Base-by-base conservation (phyloP, 2,888 invertebrate species). In the Bembecia ichneumoniformis region DNA sequence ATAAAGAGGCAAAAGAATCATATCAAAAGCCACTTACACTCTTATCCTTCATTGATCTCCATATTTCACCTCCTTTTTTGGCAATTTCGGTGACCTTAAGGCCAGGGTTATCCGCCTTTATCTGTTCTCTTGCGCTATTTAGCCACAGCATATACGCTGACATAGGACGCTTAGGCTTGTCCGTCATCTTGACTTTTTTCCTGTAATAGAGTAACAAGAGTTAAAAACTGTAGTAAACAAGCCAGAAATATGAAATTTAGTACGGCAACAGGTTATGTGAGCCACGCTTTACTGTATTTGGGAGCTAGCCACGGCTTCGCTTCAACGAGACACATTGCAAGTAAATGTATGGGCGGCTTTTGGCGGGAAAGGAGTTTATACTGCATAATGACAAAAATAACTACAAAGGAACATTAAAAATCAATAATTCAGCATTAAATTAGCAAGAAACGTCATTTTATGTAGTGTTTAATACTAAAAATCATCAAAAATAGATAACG, bases 91-190 rank as follows among this genome's bases (percentile, higher is more conserved):
- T 96, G 20, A 99, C 92, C 68, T 93, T 92, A 56, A 97, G 93
- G 55, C 96, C 97, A 28, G 98, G 97, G 87, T 95, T 91, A 48
- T 97, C 95, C 35, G 92, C 88, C 80, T 98, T 98, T 58, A 99
- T 95, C 59, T 90, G 87, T 64, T 96, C 95, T 60, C 99, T 90
- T 53, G 90, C 92, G 60, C 94, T 96, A 76, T 95, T 97, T 59
- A 99, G 88, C 97, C 97, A 99, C 59, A 98, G 77, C 93, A 99
- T 96, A 77, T 96, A 99, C 2, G 96, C 97, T 47, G 97, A 93
- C 70, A 92, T 90, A 40, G 98, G 95, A 71, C 97, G 91, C 84
- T 99, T 99, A 47, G 99, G 99, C 83, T 91, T 98, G 94, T 88
- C 92, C 91, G 74, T 92, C 92, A 88, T 94, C 92, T 89, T 95